phyloP scores from a whole-genome alignment of 1,140 invertebrate genomes.

The Gonioctena quinquepunctata region DNA sequence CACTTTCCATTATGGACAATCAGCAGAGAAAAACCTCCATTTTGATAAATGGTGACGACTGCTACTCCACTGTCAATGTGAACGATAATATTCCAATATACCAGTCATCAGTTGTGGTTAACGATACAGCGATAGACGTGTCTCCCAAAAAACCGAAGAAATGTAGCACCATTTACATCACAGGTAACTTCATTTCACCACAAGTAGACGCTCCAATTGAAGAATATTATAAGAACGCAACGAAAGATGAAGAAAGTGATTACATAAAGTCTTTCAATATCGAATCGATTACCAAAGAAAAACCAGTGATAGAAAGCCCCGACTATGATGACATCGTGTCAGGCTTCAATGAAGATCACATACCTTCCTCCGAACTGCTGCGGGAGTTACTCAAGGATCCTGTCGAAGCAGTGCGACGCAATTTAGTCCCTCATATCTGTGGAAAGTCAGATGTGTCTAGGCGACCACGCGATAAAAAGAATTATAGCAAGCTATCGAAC shows the following conservation, averaged over 20 bases:
- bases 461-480: slow-evolving; percentile 46
- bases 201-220: neutral
- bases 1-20: slow-evolving; percentile 49
- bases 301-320: neutral
- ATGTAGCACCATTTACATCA: slow-evolving; percentile 52
- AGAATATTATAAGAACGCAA: neutral
- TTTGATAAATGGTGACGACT: slow-evolving; percentile 73
- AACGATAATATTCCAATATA: slow-evolving; percentile 65
- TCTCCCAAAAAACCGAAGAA: slow-evolving; percentile 26
- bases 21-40: slow-evolving; percentile 72
- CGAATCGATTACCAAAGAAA: neutral
- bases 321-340: neutral
- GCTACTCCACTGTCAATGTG: slow-evolving; percentile 68
- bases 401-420: slow-evolving; percentile 70
- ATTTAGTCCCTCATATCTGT: slow-evolving; percentile 73
- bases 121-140: slow-evolving; percentile 51
- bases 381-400: slow-evolving; percentile 66
- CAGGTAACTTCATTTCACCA: slow-evolving; percentile 27
- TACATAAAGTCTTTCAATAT: no score
- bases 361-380: slow-evolving; percentile 54
- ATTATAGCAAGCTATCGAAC: no score
- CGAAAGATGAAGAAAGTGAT: neutral
- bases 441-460: slow-evolving; percentile 59
- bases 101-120: slow-evolving; percentile 70
- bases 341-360: neutral